phyloP scores from a whole-genome alignment of 2,888 invertebrate genomes.

The Chromoteleia sp. region DNA sequence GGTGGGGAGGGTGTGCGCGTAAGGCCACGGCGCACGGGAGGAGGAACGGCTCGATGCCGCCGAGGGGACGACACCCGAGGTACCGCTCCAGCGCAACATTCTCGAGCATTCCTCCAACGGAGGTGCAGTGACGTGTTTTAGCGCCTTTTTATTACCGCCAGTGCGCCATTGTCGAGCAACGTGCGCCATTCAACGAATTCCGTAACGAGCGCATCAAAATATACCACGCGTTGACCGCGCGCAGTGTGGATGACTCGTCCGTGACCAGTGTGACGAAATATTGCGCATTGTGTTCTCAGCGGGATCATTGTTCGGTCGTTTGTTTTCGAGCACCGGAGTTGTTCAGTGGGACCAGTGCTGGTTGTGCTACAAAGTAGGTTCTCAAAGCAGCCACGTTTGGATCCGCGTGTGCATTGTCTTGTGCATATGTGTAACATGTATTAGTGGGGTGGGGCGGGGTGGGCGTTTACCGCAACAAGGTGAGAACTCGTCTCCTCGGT shows the following conservation, averaged over 20 bases:
- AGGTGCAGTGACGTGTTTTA: slow-evolving; percentile 46
- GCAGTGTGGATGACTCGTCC: neutral
- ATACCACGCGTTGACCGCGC: neutral
- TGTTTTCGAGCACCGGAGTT: neutral
- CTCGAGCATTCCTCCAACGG: slow-evolving; percentile 63
- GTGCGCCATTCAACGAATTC: slow-evolving; percentile 8
- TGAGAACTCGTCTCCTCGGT: slow-evolving; percentile 38
- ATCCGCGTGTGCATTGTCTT: slow-evolving; percentile 45
- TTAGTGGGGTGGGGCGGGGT: slow-evolving; percentile 69
- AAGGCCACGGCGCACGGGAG: slow-evolving; percentile 12
- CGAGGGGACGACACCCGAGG: slow-evolving; percentile 57
- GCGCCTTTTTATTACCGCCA: slow-evolving; percentile 28
- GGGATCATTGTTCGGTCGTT: neutral
- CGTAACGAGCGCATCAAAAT: too few species aligned
- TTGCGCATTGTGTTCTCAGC: neutral
- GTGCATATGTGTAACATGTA: slow-evolving; percentile 54
- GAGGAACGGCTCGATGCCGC: slow-evolving; percentile 50
- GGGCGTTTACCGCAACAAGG: slow-evolving; percentile 65
- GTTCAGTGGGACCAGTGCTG: slow-evolving; percentile 8
- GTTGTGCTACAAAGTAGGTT: slow-evolving; percentile 18
- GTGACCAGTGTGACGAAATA: neutral
- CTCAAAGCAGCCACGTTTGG: neutral
- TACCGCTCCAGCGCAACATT: slow-evolving; percentile 57
- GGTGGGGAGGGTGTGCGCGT: slow-evolving; percentile 13
- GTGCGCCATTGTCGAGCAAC: slow-evolving; percentile 30